These are phyloP conservation scores for Allygus modestus DNA, from an alignment of 2,888 invertebrate genomes.

Conservation along the genomic window DNA sequence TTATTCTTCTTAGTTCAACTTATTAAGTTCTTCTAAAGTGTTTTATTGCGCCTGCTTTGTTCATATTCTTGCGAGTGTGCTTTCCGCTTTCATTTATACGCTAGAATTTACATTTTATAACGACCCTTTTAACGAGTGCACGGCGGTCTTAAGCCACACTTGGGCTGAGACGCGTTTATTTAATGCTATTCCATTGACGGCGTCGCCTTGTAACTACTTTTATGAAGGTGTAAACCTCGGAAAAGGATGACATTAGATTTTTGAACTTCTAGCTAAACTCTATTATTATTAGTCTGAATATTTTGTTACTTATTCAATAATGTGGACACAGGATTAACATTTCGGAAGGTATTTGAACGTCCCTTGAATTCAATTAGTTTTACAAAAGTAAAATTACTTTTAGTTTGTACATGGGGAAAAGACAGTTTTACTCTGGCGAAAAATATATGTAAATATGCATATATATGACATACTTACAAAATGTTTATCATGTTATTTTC, in stretches of 20 bases:
- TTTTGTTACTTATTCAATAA: too few relatives aligned
- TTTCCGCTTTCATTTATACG: constrained; percentile 16
- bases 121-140: constrained; percentile 39
- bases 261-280: too few relatives aligned
- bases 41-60: constrained; percentile 36
- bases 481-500: too few relatives aligned
- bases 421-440: too few relatives aligned
- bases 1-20: constrained; percentile 43
- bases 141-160: constrained; percentile 14
- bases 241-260: neutral
- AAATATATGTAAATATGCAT: too few relatives aligned
- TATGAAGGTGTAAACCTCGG: neutral
- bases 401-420: too few relatives aligned
- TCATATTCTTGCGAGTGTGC: constrained; percentile 17
- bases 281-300: too few relatives aligned
- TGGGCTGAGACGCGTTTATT: constrained; percentile 15
- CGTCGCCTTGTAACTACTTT: constrained; percentile 15
- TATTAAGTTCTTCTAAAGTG: constrained; percentile 41
- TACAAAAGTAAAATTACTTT: too few relatives aligned
- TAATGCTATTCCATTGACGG: neutral
- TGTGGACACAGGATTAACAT: too few relatives aligned
- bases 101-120: constrained; percentile 40
- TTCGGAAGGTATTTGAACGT: too few relatives aligned
- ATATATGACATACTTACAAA: too few relatives aligned
- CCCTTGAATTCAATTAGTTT: too few relatives aligned